These are phyloP conservation scores for Rhopilema esculentum DNA, from an alignment of 30 jellyfish, hydroid and myxozoan species.

Conservation along the genomic window DNA sequence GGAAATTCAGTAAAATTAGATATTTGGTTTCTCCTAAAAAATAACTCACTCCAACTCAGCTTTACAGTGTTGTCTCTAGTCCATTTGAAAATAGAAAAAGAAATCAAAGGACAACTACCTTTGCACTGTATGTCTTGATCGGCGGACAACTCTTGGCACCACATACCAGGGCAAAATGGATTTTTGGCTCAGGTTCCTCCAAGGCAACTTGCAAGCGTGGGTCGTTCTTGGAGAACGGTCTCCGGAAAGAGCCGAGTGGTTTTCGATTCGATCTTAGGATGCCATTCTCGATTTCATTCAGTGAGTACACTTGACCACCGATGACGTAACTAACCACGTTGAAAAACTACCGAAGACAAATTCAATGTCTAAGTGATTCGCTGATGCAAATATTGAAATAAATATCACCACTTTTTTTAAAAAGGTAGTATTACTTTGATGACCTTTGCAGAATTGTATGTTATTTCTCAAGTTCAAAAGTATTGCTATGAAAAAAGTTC, in stretches of 20 bases:
- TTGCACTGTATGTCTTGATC: constrained; percentile 83
- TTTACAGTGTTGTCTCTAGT: too few relatives aligned
- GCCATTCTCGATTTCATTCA: constrained; percentile 91
- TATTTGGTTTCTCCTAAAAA: too few relatives aligned
- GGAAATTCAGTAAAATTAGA: constrained; percentile 7
- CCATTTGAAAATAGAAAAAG: too few relatives aligned
- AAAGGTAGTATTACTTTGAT: not conserved
- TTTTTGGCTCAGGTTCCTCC: constrained; percentile 78
- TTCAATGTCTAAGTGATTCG: too few relatives aligned
- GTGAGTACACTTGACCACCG: constrained; percentile 84
- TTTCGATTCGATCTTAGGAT: constrained; percentile 81
- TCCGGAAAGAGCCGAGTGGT: constrained; percentile 83
- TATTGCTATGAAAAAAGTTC: too few relatives aligned
- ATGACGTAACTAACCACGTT: constrained; percentile 86
- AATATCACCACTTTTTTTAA: not conserved
- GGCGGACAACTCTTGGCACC: constrained; percentile 98
- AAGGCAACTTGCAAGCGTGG: constrained; percentile 75
- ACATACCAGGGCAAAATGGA: constrained; percentile 94
- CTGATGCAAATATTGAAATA: too few relatives aligned
- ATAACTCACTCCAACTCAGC: too few relatives aligned
- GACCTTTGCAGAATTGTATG: too few relatives aligned
- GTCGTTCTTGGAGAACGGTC: constrained; percentile 82
- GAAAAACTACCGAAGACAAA: constrained; percentile 71
- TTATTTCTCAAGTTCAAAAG: too few relatives aligned
- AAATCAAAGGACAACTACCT: constrained; percentile 23